Evolutionary conservation across 2,888 invertebrate species (phyloP).

Genomic region (Orchestes rusci): DNA sequence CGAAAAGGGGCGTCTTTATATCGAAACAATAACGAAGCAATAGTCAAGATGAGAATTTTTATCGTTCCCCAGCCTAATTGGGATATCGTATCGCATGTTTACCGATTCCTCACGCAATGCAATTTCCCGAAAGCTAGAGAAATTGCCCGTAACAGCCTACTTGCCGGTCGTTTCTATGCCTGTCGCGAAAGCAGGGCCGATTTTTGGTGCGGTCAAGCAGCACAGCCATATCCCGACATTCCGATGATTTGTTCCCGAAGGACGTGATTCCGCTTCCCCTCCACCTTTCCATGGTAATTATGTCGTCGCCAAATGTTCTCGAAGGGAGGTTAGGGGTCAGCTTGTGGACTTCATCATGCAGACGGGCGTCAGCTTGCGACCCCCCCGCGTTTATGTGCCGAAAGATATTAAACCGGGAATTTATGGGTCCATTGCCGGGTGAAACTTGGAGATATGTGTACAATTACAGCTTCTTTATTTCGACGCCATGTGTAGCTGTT

Average conservation of each 20-base stretch:
- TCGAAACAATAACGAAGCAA: conserved; percentile 14
- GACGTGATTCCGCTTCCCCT: too few relatives aligned
- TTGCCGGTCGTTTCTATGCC: conserved; percentile 45
- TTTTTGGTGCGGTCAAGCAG: conserved; percentile 39
- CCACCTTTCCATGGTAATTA: conserved; percentile 41
- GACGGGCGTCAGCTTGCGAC: conserved; percentile 45
- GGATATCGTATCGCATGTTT: conserved; percentile 15
- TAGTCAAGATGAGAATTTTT: conserved; percentile 18
- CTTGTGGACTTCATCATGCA: conserved; percentile 37
- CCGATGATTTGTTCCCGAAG: conserved; percentile 44
- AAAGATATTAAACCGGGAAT: conserved; percentile 45
- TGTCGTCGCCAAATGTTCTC: conserved; percentile 41
- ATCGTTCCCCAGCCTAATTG: conserved; percentile 29
- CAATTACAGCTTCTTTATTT: conserved; percentile 38
- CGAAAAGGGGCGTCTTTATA: too few relatives aligned
- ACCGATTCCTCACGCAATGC: conserved; percentile 26
- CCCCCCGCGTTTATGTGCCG: conserved; percentile 40
- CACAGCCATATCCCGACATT: too few relatives aligned
- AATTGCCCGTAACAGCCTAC: conserved; percentile 41
- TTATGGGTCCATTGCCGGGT: too few relatives aligned
- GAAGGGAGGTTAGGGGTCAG: conserved; percentile 34
- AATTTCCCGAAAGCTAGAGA: conserved; percentile 41
- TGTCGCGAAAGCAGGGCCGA: conserved; percentile 38
- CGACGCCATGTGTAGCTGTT: conserved; percentile 23
- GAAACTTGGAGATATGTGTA: too few relatives aligned